Base-by-base conservation (phyloP, 2,113 vertebrate species). In the Raja brachyura region DNA sequence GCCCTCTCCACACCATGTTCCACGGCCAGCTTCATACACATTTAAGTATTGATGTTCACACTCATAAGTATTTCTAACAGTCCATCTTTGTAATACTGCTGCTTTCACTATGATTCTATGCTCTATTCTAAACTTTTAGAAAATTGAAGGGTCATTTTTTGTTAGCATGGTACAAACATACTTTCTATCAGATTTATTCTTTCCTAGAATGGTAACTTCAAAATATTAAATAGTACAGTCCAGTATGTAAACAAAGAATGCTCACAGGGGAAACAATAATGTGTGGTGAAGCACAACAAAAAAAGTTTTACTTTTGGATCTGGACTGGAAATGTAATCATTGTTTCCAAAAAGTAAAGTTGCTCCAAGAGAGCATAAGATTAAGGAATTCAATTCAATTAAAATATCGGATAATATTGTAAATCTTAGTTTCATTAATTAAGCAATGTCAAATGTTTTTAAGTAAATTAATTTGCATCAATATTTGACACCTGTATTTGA, bases 261-360 rank as follows among this genome's bases (percentile, higher is more conserved):
- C 39, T 22, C 66, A 70, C 90, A 54, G 22, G 63, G 66, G 90
- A 73, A 33, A 74, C 39, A 90, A 33, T n/a, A 66, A 33, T 92
- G 90, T 74, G 20, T 18, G 25, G 59, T 63, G 81, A 63, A 88
- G 31, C 90, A 33, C 39, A 92, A 92, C 39, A 48, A 66, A 33
- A 63, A 13, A 92, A 73, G 33, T 73, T 73, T 92, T 92, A 22
- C 66, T 92, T 92, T 73, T 92, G 66, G 90, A 92, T 74, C 39
- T 48, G 66, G 20, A 73, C 22, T 73, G 66, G 90, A 92, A 92
- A 92, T 73, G 20, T 54, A 74, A 92, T 39, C 22, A 48, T 66
- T 22, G 33, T 90, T 92, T 92, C 33, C 33, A 92, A 92, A 54
- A 73, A 54, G 33, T 74, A 14, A 13, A 48, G 66, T 61, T 68